These are phyloP conservation scores for Brachynemurus nebulosus DNA, from an alignment of 2,888 invertebrate genomes.

Conservation along the genomic window DNA sequence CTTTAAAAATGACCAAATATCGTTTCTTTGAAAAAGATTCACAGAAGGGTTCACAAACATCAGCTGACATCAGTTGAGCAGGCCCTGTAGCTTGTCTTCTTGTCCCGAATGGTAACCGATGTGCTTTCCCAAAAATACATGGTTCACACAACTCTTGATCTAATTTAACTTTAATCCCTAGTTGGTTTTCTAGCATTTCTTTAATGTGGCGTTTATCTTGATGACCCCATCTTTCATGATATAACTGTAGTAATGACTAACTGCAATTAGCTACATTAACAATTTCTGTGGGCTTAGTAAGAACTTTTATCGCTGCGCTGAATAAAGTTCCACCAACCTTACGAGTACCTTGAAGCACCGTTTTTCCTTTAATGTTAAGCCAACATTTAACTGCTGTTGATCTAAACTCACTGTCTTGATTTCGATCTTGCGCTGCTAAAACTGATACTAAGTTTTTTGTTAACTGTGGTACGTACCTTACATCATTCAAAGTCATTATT, in stretches of 20 bases:
- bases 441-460: not conserved
- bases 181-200: not conserved
- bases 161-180: not conserved
- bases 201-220: not conserved
- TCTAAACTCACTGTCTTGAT: not conserved
- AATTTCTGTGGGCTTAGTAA: not conserved
- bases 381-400: not conserved
- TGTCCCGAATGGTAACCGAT: not conserved
- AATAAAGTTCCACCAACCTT: not conserved
- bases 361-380: not conserved
- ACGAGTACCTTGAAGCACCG: not conserved
- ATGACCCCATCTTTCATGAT: not conserved
- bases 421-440: not conserved
- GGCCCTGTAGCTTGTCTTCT: not conserved
- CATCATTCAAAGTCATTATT: not conserved
- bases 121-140: too few relatives aligned
- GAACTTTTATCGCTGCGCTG: not conserved
- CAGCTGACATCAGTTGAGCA: not conserved
- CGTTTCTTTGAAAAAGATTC: not conserved
- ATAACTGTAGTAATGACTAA: not conserved
- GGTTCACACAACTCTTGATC: not conserved
- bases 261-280: not conserved
- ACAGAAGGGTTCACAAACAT: not conserved
- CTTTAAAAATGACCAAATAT: not conserved
- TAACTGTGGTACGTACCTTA: not conserved